Evolutionary conservation across 2,797 vertebrate species (phyloP).

Genomic region (Melanotaenia maccullochi): DNA sequence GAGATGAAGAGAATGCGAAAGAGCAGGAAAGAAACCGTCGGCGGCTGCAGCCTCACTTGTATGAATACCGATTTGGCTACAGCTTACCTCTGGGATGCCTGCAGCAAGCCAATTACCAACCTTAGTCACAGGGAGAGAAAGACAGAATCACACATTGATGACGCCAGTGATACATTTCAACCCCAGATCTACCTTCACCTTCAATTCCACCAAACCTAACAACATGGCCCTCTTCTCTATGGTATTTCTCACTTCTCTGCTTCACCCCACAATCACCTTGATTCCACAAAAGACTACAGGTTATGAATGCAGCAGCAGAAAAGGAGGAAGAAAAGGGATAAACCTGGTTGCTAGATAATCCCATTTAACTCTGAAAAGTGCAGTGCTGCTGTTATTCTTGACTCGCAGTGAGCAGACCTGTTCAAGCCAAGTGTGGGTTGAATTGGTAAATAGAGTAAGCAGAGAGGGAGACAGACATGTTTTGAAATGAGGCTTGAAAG

Average conservation of each 20-base stretch:
- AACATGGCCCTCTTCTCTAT: conserved; percentile 48
- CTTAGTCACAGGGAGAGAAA: conserved; percentile 61
- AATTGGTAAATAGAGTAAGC: conserved; percentile 71
- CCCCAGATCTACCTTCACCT: conserved; percentile 40
- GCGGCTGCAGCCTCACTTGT: conserved; percentile 64
- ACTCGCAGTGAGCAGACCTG: conserved; percentile 63
- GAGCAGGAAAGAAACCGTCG: conserved; percentile 60
- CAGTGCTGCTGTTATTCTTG: conserved; percentile 70
- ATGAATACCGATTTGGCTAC: conserved; percentile 77
- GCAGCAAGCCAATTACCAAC: conserved; percentile 78
- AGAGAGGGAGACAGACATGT: conserved; percentile 64
- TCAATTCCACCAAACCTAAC: conserved; percentile 50
- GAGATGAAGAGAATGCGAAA: conserved; percentile 51
- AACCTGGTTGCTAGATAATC: conserved; percentile 75
- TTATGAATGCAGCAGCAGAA: conserved; percentile 51
- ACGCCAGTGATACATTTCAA: conserved; percentile 65
- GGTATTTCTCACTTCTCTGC: conserved; percentile 49
- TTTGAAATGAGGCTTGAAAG: conserved; percentile 77
- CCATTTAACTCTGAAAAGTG: conserved; percentile 76
- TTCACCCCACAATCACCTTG: conserved; percentile 42
- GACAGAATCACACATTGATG: conserved; percentile 64
- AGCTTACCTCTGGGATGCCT: conserved; percentile 76
- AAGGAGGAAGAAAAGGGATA: conserved; percentile 57
- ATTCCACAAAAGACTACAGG: conserved; percentile 67
- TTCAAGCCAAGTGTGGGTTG: conserved; percentile 65